Conservation (phyloP, 2,113 vertebrate species). For the Gallinago undulata region DNA sequence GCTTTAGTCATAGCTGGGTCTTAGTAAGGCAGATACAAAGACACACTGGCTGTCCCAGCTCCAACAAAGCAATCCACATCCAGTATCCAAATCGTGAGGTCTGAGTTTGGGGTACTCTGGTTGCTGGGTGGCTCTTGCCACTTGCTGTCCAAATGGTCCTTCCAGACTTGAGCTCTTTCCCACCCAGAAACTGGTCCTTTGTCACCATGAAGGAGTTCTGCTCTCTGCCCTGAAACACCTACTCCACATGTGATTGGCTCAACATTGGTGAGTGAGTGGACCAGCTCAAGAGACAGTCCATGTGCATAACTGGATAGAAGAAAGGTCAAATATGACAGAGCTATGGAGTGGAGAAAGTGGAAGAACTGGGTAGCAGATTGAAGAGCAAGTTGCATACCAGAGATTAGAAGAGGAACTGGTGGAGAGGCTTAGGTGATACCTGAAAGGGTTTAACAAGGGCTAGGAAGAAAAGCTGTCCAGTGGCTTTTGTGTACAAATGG, state of each 20-base stretch:
- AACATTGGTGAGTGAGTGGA: neutral
- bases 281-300: neutral
- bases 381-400: neutral
- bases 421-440: neutral
- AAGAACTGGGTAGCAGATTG: neutral
- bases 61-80: neutral
- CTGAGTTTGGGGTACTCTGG: neutral
- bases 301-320: neutral
- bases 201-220: neutral
- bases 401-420: neutral
- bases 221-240: neutral
- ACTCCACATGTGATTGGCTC: neutral
- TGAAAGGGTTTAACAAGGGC: neutral
- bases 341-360: neutral
- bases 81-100: neutral
- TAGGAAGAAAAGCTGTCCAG: neutral
- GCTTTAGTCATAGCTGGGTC: neutral
- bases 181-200: neutral
- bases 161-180: neutral
- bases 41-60: neutral
- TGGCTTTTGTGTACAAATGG: neutral
- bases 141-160: neutral
- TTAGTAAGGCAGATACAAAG: neutral
- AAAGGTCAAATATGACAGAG: neutral
- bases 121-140: neutral